These are phyloP conservation scores for Orestias chungarensis DNA, from an alignment of 2,797 vertebrate genomes.

Conservation along the genomic window DNA sequence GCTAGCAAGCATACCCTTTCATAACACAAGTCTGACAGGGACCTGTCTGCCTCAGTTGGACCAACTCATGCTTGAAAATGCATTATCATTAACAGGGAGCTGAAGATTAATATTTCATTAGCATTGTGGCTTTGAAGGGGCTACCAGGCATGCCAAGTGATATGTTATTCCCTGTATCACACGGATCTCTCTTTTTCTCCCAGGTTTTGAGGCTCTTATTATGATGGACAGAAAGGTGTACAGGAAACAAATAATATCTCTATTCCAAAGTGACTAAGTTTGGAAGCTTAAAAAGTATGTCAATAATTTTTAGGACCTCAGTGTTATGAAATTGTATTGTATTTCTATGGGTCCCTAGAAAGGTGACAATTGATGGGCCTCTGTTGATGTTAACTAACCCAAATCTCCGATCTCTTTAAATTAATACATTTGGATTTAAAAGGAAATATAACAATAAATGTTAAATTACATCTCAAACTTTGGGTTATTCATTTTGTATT, in stretches of 20 bases:
- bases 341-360: slow-evolving; percentile 27
- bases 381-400: slow-evolving; percentile 14
- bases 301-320: slow-evolving; percentile 65
- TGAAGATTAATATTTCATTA: slow-evolving; percentile 82
- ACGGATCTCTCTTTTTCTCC: slow-evolving; percentile 58
- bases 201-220: slow-evolving; percentile 67
- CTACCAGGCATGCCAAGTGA: slow-evolving; percentile 66
- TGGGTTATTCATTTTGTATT: neutral
- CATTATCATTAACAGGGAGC: slow-evolving; percentile 78
- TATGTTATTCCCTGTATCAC: slow-evolving; percentile 73
- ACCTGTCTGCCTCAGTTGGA: slow-evolving; percentile 61
- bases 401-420: slow-evolving; percentile 17
- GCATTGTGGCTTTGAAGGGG: slow-evolving; percentile 65
- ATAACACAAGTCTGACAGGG: slow-evolving; percentile 66
- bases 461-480: neutral
- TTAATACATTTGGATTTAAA: neutral
- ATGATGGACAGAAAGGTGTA: slow-evolving; percentile 70
- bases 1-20: slow-evolving; percentile 69
- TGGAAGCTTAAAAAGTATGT: slow-evolving; percentile 52
- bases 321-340: slow-evolving; percentile 55
- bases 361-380: slow-evolving; percentile 28
- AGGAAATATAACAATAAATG: neutral
- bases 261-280: slow-evolving; percentile 67
- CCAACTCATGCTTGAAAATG: slow-evolving; percentile 74
- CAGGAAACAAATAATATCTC: slow-evolving; percentile 58